Evolutionary conservation across 2,113 vertebrate species (phyloP).

Genomic region (Cepphus grylle): DNA sequence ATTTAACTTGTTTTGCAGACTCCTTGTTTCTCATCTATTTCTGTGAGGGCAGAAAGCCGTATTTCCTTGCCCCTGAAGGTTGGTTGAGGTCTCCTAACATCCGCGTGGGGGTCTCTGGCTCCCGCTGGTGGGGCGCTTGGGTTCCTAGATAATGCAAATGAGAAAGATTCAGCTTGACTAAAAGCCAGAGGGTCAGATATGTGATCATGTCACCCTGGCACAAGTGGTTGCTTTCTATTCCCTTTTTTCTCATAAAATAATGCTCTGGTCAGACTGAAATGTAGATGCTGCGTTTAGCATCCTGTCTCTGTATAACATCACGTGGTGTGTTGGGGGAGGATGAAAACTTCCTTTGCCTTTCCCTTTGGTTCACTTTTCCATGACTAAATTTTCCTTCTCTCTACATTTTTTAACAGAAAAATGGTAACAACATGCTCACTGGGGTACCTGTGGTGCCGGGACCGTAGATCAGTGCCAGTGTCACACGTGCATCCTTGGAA

Average conservation of each 20-base stretch:
- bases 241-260: background rate
- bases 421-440: background rate
- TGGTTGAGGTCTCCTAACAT: background rate
- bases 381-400: background rate
- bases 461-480: background rate
- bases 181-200: fast-evolving
- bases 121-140: background rate
- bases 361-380: background rate
- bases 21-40: background rate
- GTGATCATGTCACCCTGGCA: background rate
- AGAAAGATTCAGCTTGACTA: background rate
- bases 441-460: background rate
- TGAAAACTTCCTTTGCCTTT: background rate
- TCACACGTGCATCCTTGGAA: background rate
- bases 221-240: background rate
- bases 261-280: background rate
- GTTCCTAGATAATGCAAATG: background rate
- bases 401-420: background rate
- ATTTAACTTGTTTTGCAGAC: background rate
- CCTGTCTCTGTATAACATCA: background rate
- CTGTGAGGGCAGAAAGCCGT: background rate
- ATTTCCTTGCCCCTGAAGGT: background rate
- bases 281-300: background rate
- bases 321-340: background rate
- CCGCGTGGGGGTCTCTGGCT: background rate